Evolutionary conservation across 2,113 vertebrate genomes (phyloP).

Genomic region (Rhinoptilus africanus): DNA sequence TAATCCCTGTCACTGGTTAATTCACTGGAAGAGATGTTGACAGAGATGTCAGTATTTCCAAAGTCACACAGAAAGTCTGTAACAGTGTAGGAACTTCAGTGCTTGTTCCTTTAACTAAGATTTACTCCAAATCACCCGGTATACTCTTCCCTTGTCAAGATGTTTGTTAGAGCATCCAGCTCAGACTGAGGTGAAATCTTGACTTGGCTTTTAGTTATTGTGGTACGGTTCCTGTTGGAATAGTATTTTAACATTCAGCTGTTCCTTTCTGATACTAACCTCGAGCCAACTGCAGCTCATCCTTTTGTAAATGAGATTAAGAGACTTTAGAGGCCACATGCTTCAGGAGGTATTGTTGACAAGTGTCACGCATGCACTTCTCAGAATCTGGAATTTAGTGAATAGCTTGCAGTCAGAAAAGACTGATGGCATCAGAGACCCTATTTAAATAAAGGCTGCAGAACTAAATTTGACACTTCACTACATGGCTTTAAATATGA

Average conservation of each 20-base stretch:
- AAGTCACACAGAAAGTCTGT: neutral
- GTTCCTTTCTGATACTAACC: neutral
- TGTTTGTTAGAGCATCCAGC: neutral
- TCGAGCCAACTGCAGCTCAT: neutral
- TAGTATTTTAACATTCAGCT: neutral
- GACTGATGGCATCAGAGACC: neutral
- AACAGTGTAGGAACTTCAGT: neutral
- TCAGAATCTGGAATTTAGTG: neutral
- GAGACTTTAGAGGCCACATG: neutral
- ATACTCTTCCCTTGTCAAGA: neutral
- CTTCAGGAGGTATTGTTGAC: neutral
- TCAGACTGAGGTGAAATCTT: neutral
- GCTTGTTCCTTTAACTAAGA: fast-evolving
- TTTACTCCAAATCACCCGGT: neutral
- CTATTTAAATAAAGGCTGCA: neutral
- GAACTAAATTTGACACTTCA: neutral
- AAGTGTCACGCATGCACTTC: neutral
- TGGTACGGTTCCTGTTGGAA: neutral
- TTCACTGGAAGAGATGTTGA: neutral
- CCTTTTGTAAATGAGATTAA: fast-evolving
- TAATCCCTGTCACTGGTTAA: neutral
- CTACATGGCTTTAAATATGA: neutral
- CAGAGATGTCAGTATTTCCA: neutral
- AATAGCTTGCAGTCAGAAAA: neutral
- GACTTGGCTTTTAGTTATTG: neutral